Conservation (phyloP, 2,797 vertebrate species). For the Myotis pilosus region DNA sequence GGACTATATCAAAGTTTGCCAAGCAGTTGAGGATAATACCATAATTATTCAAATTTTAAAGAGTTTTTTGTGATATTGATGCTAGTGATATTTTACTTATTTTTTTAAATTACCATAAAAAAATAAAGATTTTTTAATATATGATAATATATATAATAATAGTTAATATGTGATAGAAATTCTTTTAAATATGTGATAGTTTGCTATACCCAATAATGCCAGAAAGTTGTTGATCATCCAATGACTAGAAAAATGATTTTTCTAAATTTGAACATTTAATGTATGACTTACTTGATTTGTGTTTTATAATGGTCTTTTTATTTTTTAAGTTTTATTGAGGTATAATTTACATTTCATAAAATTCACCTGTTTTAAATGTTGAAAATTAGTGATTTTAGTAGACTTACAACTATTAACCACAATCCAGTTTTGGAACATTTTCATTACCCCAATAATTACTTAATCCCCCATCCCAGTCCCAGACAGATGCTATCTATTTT, state of each 20-base stretch:
- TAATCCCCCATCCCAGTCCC: background rate
- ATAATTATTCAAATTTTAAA: slow-evolving; percentile 17
- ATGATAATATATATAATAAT: background rate
- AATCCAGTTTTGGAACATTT: background rate
- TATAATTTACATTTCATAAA: background rate
- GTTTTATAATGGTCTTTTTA: background rate
- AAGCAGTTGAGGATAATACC: background rate
- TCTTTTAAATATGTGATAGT: background rate
- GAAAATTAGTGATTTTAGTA: background rate
- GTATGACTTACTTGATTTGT: background rate
- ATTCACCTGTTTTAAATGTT: background rate
- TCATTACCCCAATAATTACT: background rate
- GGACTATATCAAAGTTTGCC: background rate
- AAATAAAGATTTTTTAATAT: background rate
- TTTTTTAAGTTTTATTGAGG: background rate
- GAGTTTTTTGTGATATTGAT: background rate
- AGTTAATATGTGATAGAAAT: background rate
- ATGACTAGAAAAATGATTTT: background rate
- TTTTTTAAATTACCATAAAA: slow-evolving; percentile 8
- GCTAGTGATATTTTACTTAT: slow-evolving; percentile 12
- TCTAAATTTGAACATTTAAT: background rate
- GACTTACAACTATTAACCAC: background rate
- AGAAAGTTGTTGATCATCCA: background rate
- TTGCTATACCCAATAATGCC: background rate
- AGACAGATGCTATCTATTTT: background rate